Conservation (phyloP, 2,888 invertebrate genomes). For the Petrophora chlorosata region DNA sequence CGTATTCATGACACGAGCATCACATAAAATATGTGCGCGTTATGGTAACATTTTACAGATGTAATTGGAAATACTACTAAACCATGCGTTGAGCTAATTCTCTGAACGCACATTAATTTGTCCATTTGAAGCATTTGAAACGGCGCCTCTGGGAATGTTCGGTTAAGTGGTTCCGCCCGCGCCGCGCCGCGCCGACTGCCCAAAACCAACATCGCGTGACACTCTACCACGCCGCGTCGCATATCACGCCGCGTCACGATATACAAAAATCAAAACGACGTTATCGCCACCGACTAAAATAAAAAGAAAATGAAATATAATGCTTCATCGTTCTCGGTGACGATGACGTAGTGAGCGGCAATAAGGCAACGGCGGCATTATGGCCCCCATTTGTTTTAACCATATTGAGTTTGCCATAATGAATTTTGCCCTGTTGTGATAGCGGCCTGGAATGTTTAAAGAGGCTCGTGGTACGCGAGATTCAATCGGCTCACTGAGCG, state of each 20-base stretch:
- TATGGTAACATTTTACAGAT: slow-evolving; percentile 10
- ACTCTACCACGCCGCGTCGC: slow-evolving; percentile 6
- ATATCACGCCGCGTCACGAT: slow-evolving; percentile 27
- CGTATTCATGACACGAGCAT: slow-evolving; percentile 3
- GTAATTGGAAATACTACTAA: neutral
- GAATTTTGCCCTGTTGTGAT: neutral
- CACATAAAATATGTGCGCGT: slow-evolving; percentile 2
- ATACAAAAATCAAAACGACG: slow-evolving; percentile 29
- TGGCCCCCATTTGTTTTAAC: neutral
- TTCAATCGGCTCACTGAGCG: slow-evolving; percentile 26
- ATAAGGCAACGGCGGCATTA: neutral
- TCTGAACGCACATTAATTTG: slow-evolving; percentile 16
- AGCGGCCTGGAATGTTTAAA: neutral
- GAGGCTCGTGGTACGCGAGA: slow-evolving; percentile 14
- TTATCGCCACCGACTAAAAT: slow-evolving; percentile 25
- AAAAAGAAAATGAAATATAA: slow-evolving; percentile 30
- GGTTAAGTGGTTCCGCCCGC: slow-evolving; percentile 8
- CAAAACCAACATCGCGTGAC: slow-evolving; percentile 18
- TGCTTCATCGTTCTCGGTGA: slow-evolving; percentile 18
- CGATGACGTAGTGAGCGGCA: neutral
- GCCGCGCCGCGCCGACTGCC: too few species aligned
- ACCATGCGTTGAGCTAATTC: slow-evolving; percentile 3
- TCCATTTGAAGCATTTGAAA: slow-evolving; percentile 14
- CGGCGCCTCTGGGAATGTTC: neutral
- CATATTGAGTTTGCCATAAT: neutral